phyloP scores from a whole-genome alignment of 2,888 invertebrate species.

The Idaea dimidiata region DNA sequence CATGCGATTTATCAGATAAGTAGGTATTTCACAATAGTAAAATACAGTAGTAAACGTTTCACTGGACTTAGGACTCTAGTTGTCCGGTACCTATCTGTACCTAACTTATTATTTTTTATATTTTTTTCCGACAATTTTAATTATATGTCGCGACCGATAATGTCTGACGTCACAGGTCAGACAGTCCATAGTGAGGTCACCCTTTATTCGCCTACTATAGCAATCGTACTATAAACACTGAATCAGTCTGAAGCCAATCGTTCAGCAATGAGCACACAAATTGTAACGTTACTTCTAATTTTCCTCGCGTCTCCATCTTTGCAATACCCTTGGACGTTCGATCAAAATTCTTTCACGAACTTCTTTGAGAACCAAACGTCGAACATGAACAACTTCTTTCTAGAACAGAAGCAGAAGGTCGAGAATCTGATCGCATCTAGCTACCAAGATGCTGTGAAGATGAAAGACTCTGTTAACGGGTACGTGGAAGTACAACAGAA shows the following conservation, averaged over 20 bases:
- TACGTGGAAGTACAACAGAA: constrained; percentile 55
- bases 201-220: not conserved
- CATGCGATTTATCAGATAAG: not conserved
- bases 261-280: constrained; percentile 33
- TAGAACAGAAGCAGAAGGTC: constrained; percentile 41
- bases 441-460: constrained; percentile 34
- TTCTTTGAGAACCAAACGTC: constrained; percentile 28
- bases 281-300: constrained; percentile 22
- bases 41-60: not conserved
- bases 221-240: constrained; percentile 5
- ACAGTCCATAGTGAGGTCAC: not conserved
- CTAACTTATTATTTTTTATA: not conserved
- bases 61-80: not conserved
- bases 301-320: constrained; percentile 20
- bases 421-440: constrained; percentile 42
- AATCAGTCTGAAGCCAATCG: constrained; percentile 11
- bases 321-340: constrained; percentile 29
- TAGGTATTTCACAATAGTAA: not conserved
- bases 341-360: constrained; percentile 25
- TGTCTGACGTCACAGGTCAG: not conserved
- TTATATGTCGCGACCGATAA: not conserved
- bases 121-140: not conserved
- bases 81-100: not conserved
- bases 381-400: constrained; percentile 30
- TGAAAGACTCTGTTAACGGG: constrained; percentile 48